Conservation (phyloP, 1,140 invertebrate genomes). For the Pseudobourletiella spinata region DNA sequence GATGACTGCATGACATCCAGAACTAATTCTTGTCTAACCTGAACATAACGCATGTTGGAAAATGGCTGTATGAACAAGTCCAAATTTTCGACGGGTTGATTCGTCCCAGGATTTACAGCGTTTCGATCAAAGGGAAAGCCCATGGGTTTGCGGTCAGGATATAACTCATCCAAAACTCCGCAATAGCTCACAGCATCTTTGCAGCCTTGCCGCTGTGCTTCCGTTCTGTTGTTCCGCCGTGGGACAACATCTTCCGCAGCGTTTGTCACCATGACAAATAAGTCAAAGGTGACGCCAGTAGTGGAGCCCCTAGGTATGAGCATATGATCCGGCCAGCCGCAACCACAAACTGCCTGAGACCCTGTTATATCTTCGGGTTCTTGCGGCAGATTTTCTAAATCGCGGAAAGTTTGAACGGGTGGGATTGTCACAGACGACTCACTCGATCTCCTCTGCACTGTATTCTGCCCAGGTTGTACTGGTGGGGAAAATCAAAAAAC, state of each 20-base stretch:
- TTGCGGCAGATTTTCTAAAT: background rate
- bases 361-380: background rate
- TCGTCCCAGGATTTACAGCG: background rate
- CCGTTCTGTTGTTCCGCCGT: background rate
- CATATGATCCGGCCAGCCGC: constrained; percentile 39
- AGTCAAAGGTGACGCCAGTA: constrained; percentile 36
- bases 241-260: constrained; percentile 24
- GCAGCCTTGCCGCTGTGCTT: constrained; percentile 1
- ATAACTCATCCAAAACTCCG: constrained; percentile 39
- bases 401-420: constrained; percentile 13
- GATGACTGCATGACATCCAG: too few species aligned
- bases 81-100: background rate
- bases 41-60: constrained; percentile 5
- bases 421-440: constrained; percentile 19
- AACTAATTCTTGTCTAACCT: constrained; percentile 10
- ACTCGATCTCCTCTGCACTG: background rate
- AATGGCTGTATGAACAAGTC: constrained; percentile 2
- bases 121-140: constrained; percentile 34
- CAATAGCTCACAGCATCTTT: constrained; percentile 37
- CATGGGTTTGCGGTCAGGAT: constrained; percentile 40
- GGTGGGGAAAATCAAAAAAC: background rate
- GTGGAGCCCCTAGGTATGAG: constrained; percentile 35
- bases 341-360: constrained; percentile 35
- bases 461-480: constrained; percentile 10
- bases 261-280: constrained; percentile 38